These are phyloP conservation scores for Macrocentrus cingulum DNA, from an alignment of 1,140 invertebrate genomes.

Conservation along the genomic window DNA sequence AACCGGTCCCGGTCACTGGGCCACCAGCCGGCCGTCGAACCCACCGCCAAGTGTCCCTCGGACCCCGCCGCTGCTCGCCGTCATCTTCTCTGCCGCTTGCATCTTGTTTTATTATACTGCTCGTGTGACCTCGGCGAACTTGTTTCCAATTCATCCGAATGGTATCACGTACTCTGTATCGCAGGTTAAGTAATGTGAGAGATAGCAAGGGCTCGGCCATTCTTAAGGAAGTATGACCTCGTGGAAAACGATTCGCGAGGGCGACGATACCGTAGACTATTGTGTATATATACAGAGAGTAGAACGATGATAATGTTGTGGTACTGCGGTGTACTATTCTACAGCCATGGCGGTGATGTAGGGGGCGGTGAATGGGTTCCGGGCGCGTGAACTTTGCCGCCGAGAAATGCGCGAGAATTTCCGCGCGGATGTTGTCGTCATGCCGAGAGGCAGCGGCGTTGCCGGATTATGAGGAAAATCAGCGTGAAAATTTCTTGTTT, in stretches of 20 bases:
- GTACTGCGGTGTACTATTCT: background rate
- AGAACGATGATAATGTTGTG: constrained; percentile 8
- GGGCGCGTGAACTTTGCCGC: constrained; percentile 26
- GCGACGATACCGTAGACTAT: constrained; percentile 3
- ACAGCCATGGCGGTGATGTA: constrained; percentile 10
- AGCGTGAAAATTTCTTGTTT: background rate
- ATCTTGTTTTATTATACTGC: constrained; percentile 16
- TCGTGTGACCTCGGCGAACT: constrained; percentile 6
- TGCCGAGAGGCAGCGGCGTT: constrained; percentile 13
- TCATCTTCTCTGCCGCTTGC: constrained; percentile 25
- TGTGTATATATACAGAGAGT: background rate
- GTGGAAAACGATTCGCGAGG: constrained; percentile 23
- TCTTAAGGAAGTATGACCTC: constrained; percentile 20
- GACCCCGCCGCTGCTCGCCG: constrained; percentile 33
- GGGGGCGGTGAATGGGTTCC: constrained; percentile 26
- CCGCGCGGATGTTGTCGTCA: constrained; percentile 26
- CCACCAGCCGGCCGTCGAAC: constrained; percentile 59
- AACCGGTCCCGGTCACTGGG: constrained; percentile 60
- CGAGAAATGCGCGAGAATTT: constrained; percentile 25
- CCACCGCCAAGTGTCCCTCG: constrained; percentile 49
- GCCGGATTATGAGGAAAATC: constrained; percentile 25
- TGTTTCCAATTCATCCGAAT: constrained; percentile 13
- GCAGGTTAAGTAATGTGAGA: constrained; percentile 22
- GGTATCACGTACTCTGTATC: constrained; percentile 11
- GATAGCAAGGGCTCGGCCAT: constrained; percentile 13